Conservation (phyloP, 1,140 invertebrate genomes). For the Neocloeon triangulifer region DNA sequence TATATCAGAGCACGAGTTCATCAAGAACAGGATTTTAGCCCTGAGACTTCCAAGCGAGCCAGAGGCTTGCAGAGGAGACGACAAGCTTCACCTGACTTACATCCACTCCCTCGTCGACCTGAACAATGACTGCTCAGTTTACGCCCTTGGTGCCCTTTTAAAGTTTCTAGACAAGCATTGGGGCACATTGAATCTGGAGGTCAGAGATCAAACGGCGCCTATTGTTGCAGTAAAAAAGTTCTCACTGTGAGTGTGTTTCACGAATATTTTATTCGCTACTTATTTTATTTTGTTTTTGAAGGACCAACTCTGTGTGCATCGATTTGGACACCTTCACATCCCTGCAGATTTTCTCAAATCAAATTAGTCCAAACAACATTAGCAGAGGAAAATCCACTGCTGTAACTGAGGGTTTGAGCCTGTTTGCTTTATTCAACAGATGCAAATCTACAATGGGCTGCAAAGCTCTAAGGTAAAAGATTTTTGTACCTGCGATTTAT, state of each 20-base stretch:
- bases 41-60: conserved; percentile 36
- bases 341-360: conserved; percentile 48
- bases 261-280: too few species aligned
- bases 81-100: conserved; percentile 36
- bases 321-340: conserved; percentile 46
- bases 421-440: conserved; percentile 45
- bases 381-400: conserved; percentile 32
- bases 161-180: conserved; percentile 48
- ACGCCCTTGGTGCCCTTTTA: conserved; percentile 44
- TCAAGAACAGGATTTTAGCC: conserved; percentile 31
- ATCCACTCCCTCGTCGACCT: conserved; percentile 45
- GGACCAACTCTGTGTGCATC: conserved; percentile 41
- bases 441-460: conserved; percentile 41
- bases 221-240: conserved; percentile 35
- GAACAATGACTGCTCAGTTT: conserved; percentile 33
- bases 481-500: not conserved
- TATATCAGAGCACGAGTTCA: conserved; percentile 29
- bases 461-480: too few species aligned
- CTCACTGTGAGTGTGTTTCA: conserved; percentile 39
- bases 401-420: conserved; percentile 41
- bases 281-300: too few species aligned
- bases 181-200: conserved; percentile 29
- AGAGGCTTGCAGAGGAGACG: conserved; percentile 24
- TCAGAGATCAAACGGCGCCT: conserved; percentile 20
- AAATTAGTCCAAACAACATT: conserved; percentile 49